Evolutionary conservation across 2,797 vertebrate species (phyloP).

Genomic region (Carcharodon carcharias): DNA sequence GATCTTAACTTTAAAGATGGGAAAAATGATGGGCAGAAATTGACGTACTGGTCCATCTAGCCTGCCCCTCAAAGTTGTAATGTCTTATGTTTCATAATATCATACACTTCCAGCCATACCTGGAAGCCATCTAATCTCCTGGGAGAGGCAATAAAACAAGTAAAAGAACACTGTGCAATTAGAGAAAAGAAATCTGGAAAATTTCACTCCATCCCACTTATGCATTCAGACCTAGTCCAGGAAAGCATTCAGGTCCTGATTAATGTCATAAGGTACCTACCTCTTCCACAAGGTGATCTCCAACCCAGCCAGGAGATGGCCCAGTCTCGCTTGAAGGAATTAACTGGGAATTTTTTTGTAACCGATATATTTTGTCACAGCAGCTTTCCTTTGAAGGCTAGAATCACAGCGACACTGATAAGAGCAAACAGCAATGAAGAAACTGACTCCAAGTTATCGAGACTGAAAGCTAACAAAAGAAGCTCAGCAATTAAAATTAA

Average conservation of each 20-base stretch:
- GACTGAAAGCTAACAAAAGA: background rate
- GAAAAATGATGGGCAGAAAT: background rate
- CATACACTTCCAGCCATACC: background rate
- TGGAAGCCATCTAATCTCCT: background rate
- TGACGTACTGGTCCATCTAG: background rate
- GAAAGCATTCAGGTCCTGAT: background rate
- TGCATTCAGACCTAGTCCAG: background rate
- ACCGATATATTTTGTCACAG: background rate
- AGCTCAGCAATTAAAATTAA: slow-evolving; percentile 21
- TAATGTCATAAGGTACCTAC: background rate
- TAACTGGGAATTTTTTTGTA: background rate
- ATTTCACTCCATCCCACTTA: background rate
- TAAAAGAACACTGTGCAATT: background rate
- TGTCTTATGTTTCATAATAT: background rate
- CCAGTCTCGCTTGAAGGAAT: background rate
- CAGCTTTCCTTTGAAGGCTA: background rate
- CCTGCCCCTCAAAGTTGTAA: background rate
- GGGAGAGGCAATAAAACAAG: background rate
- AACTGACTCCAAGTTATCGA: background rate
- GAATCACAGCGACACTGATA: background rate
- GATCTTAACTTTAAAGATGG: background rate
- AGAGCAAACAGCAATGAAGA: background rate
- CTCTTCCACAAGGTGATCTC: background rate
- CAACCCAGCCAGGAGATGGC: background rate
- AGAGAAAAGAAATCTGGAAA: background rate